Evolutionary conservation across 2,888 invertebrate genomes (phyloP).

Genomic region (Drosophila austrosaltans): DNA sequence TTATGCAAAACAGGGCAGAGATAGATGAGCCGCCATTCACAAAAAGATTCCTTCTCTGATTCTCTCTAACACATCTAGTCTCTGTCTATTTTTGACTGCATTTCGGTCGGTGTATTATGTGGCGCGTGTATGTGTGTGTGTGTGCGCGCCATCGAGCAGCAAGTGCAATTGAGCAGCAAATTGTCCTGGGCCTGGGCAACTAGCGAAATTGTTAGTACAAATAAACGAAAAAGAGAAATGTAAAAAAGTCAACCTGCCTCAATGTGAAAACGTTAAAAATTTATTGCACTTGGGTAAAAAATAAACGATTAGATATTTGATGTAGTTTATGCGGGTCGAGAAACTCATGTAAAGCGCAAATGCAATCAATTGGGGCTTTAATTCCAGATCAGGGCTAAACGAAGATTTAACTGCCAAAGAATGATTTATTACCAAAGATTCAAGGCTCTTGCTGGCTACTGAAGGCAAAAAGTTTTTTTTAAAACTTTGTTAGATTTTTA

Average conservation of each 20-base stretch:
- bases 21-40: slow-evolving; percentile 34
- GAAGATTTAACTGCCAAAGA: not conserved
- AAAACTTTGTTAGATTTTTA: too few relatives aligned
- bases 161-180: slow-evolving; percentile 79
- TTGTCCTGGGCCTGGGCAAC: slow-evolving; percentile 34
- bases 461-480: too few relatives aligned
- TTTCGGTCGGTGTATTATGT: not conserved
- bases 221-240: slow-evolving; percentile 51
- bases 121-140: slow-evolving; percentile 8
- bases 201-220: slow-evolving; percentile 73
- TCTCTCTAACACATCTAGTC: not conserved
- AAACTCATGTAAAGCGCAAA: not conserved
- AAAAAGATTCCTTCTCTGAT: slow-evolving; percentile 28
- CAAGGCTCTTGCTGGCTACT: too few relatives aligned
- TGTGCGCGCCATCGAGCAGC: not conserved
- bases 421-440: not conserved
- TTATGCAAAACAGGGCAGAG: slow-evolving; percentile 71
- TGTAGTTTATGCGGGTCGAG: slow-evolving; percentile 3
- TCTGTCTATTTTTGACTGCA: slow-evolving; percentile 1
- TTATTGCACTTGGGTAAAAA: slow-evolving; percentile 58
- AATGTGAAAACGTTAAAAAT: slow-evolving; percentile 69
- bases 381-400: not conserved
- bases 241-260: slow-evolving; percentile 64
- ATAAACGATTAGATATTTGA: slow-evolving; percentile 9
- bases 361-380: not conserved